Evolutionary conservation across 2,797 vertebrate genomes (phyloP).

Genomic region (Pteronotus mesoamericanus): DNA sequence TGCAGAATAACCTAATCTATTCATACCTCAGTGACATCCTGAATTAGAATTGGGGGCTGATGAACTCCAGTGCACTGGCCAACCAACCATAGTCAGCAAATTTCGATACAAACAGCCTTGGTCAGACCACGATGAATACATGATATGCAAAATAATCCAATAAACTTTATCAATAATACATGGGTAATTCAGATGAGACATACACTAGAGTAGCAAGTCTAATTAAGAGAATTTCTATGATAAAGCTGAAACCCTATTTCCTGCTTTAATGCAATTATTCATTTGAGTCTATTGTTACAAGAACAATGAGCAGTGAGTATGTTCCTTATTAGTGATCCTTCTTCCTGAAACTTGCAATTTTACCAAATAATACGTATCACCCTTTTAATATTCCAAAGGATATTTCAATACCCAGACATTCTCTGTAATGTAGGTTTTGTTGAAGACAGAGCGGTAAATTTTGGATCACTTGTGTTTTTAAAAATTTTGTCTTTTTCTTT

Average conservation of each 20-base stretch:
- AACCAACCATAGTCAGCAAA: constrained; percentile 35
- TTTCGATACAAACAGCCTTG: constrained; percentile 16
- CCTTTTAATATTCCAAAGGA: constrained; percentile 32
- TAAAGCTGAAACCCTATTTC: constrained; percentile 45
- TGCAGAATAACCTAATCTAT: constrained; percentile 64
- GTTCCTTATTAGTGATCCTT: constrained; percentile 44
- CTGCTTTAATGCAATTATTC: constrained; percentile 60
- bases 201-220: constrained; percentile 43
- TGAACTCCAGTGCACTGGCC: constrained; percentile 36
- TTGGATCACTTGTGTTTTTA: constrained; percentile 14
- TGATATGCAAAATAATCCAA: constrained; percentile 52
- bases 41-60: constrained; percentile 43
- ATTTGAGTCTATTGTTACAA: constrained; percentile 69
- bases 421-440: constrained; percentile 43
- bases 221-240: constrained; percentile 62
- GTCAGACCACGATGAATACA: constrained; percentile 48
- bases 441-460: constrained; percentile 31
- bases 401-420: constrained; percentile 30
- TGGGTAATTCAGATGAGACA: constrained; percentile 46
- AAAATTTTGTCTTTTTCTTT: neutral
- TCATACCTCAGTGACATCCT: constrained; percentile 62
- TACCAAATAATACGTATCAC: constrained; percentile 52
- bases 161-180: constrained; percentile 60
- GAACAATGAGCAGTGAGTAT: constrained; percentile 61
- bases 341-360: constrained; percentile 51